phyloP scores from a whole-genome alignment of 2,113 vertebrate species.

The Sceloporus tristichus region DNA sequence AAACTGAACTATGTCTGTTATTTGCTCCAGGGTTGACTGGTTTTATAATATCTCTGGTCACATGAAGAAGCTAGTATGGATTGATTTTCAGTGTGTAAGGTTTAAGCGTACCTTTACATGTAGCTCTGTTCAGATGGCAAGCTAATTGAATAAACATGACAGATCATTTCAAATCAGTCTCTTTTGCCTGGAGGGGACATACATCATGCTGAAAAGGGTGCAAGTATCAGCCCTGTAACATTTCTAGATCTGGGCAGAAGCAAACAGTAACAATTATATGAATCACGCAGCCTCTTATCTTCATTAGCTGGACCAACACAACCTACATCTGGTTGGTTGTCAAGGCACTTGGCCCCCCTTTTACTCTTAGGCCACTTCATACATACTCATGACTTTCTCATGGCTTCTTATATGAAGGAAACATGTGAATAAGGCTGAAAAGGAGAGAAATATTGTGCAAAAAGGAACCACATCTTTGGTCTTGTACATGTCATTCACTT shows the following conservation, averaged over 20 bases:
- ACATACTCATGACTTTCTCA: neutral
- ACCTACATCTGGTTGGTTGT: neutral
- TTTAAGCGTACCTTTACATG: neutral
- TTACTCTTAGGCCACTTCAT: neutral
- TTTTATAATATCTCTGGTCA: slow-evolving; percentile 4
- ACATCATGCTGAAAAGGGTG: too few relatives aligned
- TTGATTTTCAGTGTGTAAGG: slow-evolving; percentile 4
- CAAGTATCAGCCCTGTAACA: neutral
- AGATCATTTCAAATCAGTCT: neutral
- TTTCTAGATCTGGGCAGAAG: neutral
- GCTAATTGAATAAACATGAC: slow-evolving; percentile 1
- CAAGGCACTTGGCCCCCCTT: neutral
- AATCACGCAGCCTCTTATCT: neutral
- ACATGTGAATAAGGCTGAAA: neutral
- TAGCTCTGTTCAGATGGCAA: neutral
- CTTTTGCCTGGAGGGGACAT: neutral
- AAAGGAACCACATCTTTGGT: neutral
- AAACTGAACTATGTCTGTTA: slow-evolving; percentile 3
- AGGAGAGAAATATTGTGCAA: neutral
- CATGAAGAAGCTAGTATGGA: neutral
- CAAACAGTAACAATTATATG: neutral
- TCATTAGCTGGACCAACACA: neutral
- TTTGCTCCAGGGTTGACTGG: neutral
- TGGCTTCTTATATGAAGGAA: neutral
- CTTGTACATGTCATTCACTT: neutral